Base-by-base conservation (phyloP, 1,140 invertebrate species). In the Campoletis sonorensis region DNA sequence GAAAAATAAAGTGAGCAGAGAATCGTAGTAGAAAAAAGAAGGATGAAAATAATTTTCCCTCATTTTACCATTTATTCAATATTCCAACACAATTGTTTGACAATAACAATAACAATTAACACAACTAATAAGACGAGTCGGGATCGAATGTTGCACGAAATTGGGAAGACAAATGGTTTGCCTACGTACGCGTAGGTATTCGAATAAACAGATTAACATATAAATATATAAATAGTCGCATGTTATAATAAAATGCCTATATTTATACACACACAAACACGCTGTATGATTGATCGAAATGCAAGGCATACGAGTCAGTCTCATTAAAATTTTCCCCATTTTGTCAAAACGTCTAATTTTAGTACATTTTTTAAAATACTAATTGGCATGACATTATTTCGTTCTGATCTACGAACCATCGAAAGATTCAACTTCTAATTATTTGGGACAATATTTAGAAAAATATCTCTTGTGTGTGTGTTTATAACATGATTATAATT, bases 261-360 rank as follows among this genome's bases (percentile, higher is more conserved):
- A 58, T 58, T 58, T 67, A 67, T n/a, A n/a, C n/a, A n/a, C n/a
- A n/a, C n/a, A n/a, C n/a, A n/a, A n/a, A n/a, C n/a, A n/a, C 61
- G 30, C 61, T 1, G 11, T 27, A 75, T 18, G 26, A 75, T 27
- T 75, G 72, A 54, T 58, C 83, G 40, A 84, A 70, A 77, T 73
- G 77, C 85, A 89, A 90, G 87, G 87, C 87, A 86, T 85, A 88
- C 87, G 85, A 86, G 82, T 90, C 89, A 90, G 89, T 90, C 87
- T 90, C 88, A 84, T 85, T 79, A 76, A 81, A 85, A 82, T 84
- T 83, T 30, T 58, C 61, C 72, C 30, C 79, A 27, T 67, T 67
- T 67, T 67, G 27, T 13, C 61, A 30, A 23, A 7, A 7, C 61
- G 13, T 30, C 23, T 15, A 23, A 3, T 67, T 67, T 67, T 23